Conservation (phyloP, 2,888 invertebrate species). For the Parascotia fuliginaria region DNA sequence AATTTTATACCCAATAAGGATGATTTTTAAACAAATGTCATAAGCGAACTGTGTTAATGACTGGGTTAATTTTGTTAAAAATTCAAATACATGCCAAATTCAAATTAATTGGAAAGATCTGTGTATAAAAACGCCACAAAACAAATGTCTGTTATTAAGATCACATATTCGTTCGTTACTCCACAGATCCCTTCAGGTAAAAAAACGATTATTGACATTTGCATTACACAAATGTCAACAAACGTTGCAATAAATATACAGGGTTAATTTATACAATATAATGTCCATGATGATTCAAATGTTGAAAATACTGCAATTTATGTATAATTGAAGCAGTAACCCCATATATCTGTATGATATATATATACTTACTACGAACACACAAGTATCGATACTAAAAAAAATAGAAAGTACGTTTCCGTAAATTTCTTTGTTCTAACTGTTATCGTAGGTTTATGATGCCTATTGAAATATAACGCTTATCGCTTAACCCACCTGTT, state of each 20-base stretch:
- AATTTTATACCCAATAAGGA: slow-evolving; percentile 34
- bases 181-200: slow-evolving; percentile 3
- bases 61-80: slow-evolving; percentile 33
- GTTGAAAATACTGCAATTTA: neutral
- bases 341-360: slow-evolving; percentile 25
- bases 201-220: slow-evolving; percentile 19
- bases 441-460: slow-evolving; percentile 31
- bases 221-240: slow-evolving; percentile 13
- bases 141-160: no score
- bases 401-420: slow-evolving; percentile 16
- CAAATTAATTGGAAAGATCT: neutral
- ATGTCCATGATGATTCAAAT: neutral
- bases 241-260: slow-evolving; percentile 18
- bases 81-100: slow-evolving; percentile 28
- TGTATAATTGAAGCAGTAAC: slow-evolving; percentile 4
- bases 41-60: slow-evolving; percentile 34
- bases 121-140: no score
- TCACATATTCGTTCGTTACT: no score
- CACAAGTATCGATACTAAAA: slow-evolving; percentile 20
- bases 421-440: slow-evolving; percentile 26
- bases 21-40: slow-evolving; percentile 33
- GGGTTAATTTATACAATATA: slow-evolving; percentile 17
- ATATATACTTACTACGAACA: slow-evolving; percentile 14
- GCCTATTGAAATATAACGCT: slow-evolving; percentile 28
- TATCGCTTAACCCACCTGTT: slow-evolving; percentile 44